phyloP scores from a whole-genome alignment of 2,113 vertebrate species.

The Amphiprion ocellaris region DNA sequence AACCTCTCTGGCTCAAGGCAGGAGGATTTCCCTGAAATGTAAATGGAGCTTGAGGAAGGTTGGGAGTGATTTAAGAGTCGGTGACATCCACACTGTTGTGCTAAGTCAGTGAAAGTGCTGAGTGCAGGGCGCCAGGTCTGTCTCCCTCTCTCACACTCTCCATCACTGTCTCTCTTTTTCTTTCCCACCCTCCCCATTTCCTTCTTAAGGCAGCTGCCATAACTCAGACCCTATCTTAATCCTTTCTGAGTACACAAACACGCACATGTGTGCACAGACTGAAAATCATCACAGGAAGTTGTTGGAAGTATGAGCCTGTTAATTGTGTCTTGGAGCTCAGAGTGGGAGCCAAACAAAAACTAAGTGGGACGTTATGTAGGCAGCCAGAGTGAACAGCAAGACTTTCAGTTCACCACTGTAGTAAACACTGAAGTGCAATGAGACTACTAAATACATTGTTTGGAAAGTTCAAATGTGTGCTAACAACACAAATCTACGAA shows the following conservation, averaged over 20 bases:
- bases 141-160: constrained; percentile 42
- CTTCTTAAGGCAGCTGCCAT: constrained; percentile 63
- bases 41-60: constrained; percentile 69
- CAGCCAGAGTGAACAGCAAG: constrained; percentile 36
- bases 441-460: neutral
- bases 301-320: constrained; percentile 31
- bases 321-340: constrained; percentile 43
- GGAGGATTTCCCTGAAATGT: constrained; percentile 77
- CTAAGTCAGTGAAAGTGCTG: constrained; percentile 77
- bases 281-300: constrained; percentile 48
- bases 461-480: neutral
- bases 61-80: constrained; percentile 77
- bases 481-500: neutral
- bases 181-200: constrained; percentile 51
- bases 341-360: constrained; percentile 29
- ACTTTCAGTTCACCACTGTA: constrained; percentile 24
- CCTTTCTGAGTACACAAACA: constrained; percentile 49
- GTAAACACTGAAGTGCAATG: constrained; percentile 25
- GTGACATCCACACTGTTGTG: constrained; percentile 66
- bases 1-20: constrained; percentile 64
- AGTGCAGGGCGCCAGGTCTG: constrained; percentile 65
- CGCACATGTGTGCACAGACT: neutral
- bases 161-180: constrained; percentile 47
- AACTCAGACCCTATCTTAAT: constrained; percentile 75
- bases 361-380: constrained; percentile 27